These are phyloP conservation scores for Lycocerus yunnanus DNA, from an alignment of 2,888 invertebrate genomes.

Conservation along the genomic window DNA sequence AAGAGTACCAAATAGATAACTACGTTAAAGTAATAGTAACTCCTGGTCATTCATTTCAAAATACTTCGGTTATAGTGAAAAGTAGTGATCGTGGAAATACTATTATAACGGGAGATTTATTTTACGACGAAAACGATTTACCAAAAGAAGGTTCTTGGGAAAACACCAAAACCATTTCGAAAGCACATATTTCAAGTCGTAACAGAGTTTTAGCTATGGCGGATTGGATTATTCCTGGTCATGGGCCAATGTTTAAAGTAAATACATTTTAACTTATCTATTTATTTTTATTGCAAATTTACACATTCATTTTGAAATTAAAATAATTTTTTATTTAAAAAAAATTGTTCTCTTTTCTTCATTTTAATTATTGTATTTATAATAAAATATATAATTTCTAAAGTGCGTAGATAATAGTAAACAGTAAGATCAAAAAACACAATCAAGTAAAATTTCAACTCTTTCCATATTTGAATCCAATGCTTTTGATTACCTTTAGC, in stretches of 20 bases:
- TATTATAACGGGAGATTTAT: constrained; percentile 85
- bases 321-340: too few relatives aligned
- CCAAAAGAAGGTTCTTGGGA: constrained; percentile 54
- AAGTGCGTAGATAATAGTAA: too few relatives aligned
- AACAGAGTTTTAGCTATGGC: not conserved
- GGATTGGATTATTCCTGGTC: not conserved
- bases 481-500: too few relatives aligned
- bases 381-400: too few relatives aligned
- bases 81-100: constrained; percentile 64
- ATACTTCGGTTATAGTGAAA: constrained; percentile 81
- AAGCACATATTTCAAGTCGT: not conserved
- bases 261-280: not conserved
- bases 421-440: too few relatives aligned
- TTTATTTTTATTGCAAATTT: too few relatives aligned
- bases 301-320: too few relatives aligned
- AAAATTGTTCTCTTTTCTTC: too few relatives aligned
- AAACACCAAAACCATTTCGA: not conserved
- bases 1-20: constrained; percentile 69
- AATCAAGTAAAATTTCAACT: too few relatives aligned
- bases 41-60: constrained; percentile 88
- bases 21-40: constrained; percentile 76
- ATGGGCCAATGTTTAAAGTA: not conserved
- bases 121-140: constrained; percentile 85
- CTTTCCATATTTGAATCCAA: too few relatives aligned
- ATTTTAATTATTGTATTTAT: too few relatives aligned